phyloP scores from a whole-genome alignment of 2,113 vertebrate genomes.

The Acrocephalus arundinaceus region DNA sequence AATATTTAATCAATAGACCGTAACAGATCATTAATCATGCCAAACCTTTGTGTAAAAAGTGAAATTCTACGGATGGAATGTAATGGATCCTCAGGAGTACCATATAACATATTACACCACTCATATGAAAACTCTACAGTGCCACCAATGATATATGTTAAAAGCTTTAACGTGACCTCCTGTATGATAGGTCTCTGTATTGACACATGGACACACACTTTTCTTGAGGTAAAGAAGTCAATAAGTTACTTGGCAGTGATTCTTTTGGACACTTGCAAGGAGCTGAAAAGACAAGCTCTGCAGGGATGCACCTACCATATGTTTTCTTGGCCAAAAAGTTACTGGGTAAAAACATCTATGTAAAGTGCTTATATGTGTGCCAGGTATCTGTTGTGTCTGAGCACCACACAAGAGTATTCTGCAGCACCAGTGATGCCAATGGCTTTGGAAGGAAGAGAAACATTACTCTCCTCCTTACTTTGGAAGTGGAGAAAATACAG shows the following conservation, averaged over 20 bases:
- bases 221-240: background rate
- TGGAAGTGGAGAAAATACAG: background rate
- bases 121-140: background rate
- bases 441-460: background rate
- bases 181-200: background rate
- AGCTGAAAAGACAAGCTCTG: background rate
- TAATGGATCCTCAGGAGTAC: constrained; percentile 30
- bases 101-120: background rate
- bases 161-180: background rate
- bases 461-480: background rate
- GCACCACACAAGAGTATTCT: background rate
- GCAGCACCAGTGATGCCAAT: background rate
- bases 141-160: background rate
- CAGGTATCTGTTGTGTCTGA: background rate
- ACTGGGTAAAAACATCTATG: background rate
- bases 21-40: constrained; percentile 66
- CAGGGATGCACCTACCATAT: background rate
- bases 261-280: background rate
- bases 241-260: background rate
- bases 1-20: constrained; percentile 65
- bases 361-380: background rate
- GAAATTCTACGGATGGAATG: constrained; percentile 25
- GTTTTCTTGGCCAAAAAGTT: background rate
- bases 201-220: background rate
- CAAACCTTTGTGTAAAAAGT: constrained; percentile 59